Evolutionary conservation across 1,140 invertebrate genomes (phyloP), one percentile per base, ranked within the genome.

Genomic region (Asobara japonica): DNA sequence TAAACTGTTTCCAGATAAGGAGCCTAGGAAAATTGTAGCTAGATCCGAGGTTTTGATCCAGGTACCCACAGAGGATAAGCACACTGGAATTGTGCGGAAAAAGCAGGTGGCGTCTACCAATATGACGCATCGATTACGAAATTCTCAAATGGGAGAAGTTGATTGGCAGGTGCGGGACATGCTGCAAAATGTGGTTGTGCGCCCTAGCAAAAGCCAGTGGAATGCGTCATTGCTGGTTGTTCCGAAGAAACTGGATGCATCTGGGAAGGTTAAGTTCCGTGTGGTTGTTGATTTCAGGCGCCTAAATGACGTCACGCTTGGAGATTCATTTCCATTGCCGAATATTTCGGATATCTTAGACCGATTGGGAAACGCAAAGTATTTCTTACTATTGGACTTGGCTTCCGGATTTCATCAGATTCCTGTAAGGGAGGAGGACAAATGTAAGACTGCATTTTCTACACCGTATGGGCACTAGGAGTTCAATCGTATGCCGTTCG

Each of bases 361-460:
- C 22, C 36, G 25, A 18, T 36, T 65, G 41, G 31, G 64, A 3
- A 22, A 22, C 3, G 64, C 31, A 6, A 36, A 36, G 11, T 36
- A 36, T 30, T 65, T 65, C 27, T 65, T 33, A 18, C 20, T 20
- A 38, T 16, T 65, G n/a, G 64, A 65, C 27, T 31, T 38, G 16
- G 64, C 64, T 8, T 65, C 64, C 3, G 64, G 64, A 10, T 41
- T 65, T n/a, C 31, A 38, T 16, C 64, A 65, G 31, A 65, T 65
- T 16, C n/a, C 27, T 2, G 3, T 65, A 36, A 3, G 13, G 6
- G n/a, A 29, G 41, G 64, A 33, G 5, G 64, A 65, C n/a, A n/a
- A n/a, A n/a, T n/a, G n/a, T n/a, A n/a, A n/a, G n/a, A n/a, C n/a
- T n/a, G n/a, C n/a, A n/a, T n/a, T n/a, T n/a, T n/a, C n/a, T n/a